phyloP scores from a whole-genome alignment of 2,797 vertebrate species.

The Moxostoma hubbsi region DNA sequence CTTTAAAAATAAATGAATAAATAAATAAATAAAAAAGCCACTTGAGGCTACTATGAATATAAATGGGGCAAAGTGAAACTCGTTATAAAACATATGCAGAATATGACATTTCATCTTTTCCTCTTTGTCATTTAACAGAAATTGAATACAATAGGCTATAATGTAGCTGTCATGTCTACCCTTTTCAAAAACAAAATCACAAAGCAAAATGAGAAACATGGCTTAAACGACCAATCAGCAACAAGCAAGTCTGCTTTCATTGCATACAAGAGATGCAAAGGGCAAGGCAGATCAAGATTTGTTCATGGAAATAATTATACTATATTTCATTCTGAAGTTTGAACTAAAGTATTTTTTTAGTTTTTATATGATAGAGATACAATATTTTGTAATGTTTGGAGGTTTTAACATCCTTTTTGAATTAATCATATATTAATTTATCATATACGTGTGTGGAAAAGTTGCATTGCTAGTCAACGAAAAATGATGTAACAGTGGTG shows the following conservation, averaged over 20 bases:
- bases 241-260: background rate
- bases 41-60: conserved; percentile 35
- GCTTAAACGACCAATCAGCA: conserved; percentile 3
- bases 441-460: too few relatives aligned
- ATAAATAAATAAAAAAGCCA: background rate
- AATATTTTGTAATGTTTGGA: background rate
- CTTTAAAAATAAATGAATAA: background rate
- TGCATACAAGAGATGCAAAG: background rate
- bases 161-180: conserved; percentile 58
- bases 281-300: background rate
- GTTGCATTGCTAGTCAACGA: too few relatives aligned
- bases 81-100: conserved; percentile 44
- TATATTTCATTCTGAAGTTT: background rate
- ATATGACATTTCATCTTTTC: conserved; percentile 52
- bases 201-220: conserved; percentile 28
- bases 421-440: background rate
- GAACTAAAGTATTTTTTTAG: background rate
- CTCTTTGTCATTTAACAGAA: conserved; percentile 48
- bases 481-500: too few relatives aligned
- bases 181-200: conserved; percentile 49
- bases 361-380: background rate
- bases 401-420: background rate
- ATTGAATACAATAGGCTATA: conserved; percentile 51
- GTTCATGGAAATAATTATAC: background rate
- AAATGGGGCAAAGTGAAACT: conserved; percentile 41